Percentiles rank a stretch among this genome's conserved stretches.
Evolutionary conservation across 1,140 invertebrate species (phyloP).

Genomic region (Zaprionus vittiger): DNA sequence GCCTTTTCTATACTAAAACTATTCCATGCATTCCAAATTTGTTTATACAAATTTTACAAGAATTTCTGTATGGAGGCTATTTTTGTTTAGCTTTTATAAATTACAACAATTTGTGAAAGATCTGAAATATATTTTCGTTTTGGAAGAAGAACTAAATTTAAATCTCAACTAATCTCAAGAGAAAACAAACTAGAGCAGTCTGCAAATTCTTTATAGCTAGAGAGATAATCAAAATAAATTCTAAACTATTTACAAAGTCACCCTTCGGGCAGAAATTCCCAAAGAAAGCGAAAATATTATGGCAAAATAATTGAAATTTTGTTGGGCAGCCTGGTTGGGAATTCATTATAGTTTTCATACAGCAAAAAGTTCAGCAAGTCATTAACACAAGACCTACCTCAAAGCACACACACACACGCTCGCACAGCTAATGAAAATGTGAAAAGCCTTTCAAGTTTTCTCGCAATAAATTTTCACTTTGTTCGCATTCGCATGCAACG

Average conservation of each 20-base stretch:
- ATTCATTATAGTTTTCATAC: constrained; percentile 5
- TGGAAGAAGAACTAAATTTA: neutral
- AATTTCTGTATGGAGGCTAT: neutral
- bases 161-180: neutral
- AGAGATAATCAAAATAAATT: neutral
- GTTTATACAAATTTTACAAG: neutral
- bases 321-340: neutral
- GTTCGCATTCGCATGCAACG: constrained; percentile 46
- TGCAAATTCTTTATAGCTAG: neutral
- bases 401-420: neutral
- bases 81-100: neutral
- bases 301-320: neutral
- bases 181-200: neutral
- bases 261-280: neutral
- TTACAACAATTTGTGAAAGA: neutral
- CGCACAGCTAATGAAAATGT: neutral
- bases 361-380: constrained; percentile 3
- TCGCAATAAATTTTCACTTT: constrained; percentile 40
- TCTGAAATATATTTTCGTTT: neutral
- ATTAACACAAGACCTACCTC: constrained; percentile 32
- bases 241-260: neutral
- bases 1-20: neutral
- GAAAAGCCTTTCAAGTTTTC: constrained; percentile 40
- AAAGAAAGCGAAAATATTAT: constrained; percentile 11
- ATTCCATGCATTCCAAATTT: neutral